phyloP scores from a whole-genome alignment of 2,888 invertebrate species.

The Electrophaes corylata region DNA sequence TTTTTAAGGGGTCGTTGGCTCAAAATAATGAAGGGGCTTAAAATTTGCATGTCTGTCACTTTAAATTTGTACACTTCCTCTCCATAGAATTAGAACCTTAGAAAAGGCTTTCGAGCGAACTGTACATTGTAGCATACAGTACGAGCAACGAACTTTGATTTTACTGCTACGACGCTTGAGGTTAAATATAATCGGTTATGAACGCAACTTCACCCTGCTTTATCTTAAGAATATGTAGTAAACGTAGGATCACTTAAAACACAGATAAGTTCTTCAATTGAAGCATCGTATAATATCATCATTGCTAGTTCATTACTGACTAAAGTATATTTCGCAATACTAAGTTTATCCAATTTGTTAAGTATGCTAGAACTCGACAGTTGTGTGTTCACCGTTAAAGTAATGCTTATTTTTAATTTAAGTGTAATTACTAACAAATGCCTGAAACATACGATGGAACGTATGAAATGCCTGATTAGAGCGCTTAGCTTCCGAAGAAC shows the following conservation, averaged over 20 bases:
- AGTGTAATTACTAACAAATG: constrained; percentile 36
- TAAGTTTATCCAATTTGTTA: not conserved
- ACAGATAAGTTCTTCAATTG: too few species aligned
- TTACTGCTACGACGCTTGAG: too few species aligned
- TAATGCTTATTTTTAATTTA: constrained; percentile 22
- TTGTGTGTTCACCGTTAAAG: constrained; percentile 45
- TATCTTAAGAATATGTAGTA: not conserved
- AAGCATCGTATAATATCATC: not conserved
- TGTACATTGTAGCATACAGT: not conserved
- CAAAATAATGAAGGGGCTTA: not conserved
- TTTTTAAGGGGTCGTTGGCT: not conserved
- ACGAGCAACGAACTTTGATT: not conserved
- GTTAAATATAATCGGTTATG: too few species aligned
- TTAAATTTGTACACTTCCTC: not conserved
- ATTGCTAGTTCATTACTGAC: not conserved
- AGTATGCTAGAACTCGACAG: constrained; percentile 30
- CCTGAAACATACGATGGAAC: constrained; percentile 4
- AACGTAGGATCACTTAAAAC: too few species aligned
- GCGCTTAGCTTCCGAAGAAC: constrained; percentile 20
- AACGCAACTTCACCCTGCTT: too few species aligned
- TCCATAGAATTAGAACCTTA: not conserved
- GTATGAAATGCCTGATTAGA: constrained; percentile 5
- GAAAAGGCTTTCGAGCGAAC: not conserved
- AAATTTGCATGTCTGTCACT: not conserved
- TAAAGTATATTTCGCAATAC: not conserved